phyloP scores from a whole-genome alignment of 30 jellyfish, hydroid and myxozoan species.

The Pseudorhiza aurosa region DNA sequence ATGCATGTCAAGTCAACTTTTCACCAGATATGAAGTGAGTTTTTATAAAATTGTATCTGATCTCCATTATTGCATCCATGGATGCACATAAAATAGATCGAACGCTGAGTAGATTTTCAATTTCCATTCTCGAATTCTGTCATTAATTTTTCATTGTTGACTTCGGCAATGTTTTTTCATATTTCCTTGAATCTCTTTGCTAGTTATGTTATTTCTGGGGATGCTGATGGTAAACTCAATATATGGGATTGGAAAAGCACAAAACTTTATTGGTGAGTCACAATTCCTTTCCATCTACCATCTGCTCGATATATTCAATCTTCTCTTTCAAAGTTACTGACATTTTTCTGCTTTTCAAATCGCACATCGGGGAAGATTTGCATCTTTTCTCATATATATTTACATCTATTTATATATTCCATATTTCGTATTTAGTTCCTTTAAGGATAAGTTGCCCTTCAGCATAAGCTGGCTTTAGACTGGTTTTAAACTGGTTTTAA shows the following conservation, averaged over 20 bases:
- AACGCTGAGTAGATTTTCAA: not conserved
- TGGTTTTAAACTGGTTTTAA: too few relatives aligned
- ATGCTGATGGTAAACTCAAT: conserved; percentile 97
- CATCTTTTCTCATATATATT: too few relatives aligned
- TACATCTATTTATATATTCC: too few relatives aligned
- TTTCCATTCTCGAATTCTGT: not conserved
- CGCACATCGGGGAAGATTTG: too few relatives aligned
- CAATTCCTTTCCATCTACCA: not conserved
- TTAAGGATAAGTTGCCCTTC: too few relatives aligned
- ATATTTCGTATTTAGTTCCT: too few relatives aligned
- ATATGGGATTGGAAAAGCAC: conserved; percentile 99
- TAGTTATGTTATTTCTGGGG: conserved; percentile 96
- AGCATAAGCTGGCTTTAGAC: too few relatives aligned
- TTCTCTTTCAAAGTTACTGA: not conserved
- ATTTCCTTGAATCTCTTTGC: not conserved
- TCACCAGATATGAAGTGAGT: conserved; percentile 96
- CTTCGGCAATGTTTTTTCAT: too few relatives aligned
- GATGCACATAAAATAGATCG: too few relatives aligned
- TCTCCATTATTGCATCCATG: not conserved
- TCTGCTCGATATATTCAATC: not conserved
- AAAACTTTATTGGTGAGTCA: conserved; percentile 84
- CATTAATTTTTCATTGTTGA: not conserved
- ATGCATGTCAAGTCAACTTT: conserved; percentile 97
- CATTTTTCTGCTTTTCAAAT: too few relatives aligned
- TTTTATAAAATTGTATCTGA: too few relatives aligned